Evolutionary conservation across 2,113 vertebrate genomes (phyloP).

Genomic region (Mirza zaza): DNA sequence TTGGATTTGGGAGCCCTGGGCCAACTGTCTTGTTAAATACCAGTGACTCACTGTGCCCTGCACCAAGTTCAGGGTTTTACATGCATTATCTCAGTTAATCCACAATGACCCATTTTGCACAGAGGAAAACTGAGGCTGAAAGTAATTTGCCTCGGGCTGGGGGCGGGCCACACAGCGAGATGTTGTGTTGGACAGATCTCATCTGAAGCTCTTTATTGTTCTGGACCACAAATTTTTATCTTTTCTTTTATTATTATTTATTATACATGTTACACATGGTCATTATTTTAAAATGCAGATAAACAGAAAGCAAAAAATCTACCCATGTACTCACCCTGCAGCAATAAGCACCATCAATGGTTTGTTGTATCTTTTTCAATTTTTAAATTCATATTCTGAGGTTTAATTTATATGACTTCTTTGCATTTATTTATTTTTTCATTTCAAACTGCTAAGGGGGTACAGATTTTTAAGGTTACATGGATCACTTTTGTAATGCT

Average conservation of each 20-base stretch:
- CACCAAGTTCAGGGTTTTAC: background rate
- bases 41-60: background rate
- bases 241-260: constrained; percentile 55
- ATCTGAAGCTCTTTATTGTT: background rate
- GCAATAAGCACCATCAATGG: background rate
- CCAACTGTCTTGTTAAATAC: background rate
- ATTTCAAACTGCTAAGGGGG: no score
- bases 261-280: constrained; percentile 16
- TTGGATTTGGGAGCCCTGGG: background rate
- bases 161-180: background rate
- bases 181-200: background rate
- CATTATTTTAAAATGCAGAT: constrained; percentile 19
- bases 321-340: background rate
- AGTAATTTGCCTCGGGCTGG: background rate
- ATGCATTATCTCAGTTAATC: background rate
- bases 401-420: no score
- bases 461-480: no score
- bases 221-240: background rate
- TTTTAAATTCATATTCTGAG: no score
- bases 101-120: background rate
- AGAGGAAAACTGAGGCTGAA: background rate
- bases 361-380: background rate
- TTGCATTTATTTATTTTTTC: no score
- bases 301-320: background rate
- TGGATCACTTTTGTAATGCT: no score